Conservation (phyloP, 2,113 vertebrate genomes). For the Lophura nycthemera region DNA sequence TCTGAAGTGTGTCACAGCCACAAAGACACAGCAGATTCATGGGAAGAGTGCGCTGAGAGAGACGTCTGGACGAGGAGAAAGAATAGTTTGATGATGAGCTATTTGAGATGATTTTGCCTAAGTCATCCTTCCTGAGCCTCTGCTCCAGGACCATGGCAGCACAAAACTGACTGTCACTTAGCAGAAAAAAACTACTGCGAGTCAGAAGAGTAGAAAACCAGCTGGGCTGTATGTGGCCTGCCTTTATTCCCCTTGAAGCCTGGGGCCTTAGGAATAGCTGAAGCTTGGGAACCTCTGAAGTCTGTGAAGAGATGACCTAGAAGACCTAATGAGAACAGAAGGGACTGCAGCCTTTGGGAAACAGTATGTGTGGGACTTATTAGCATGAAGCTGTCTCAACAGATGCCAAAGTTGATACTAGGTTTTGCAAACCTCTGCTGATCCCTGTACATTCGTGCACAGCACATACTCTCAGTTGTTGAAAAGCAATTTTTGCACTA, state of each 20-base stretch:
- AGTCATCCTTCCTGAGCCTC: background rate
- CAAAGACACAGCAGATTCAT: accelerated
- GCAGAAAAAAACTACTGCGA: background rate
- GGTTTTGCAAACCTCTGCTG: background rate
- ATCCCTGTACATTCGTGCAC: background rate
- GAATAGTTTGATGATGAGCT: background rate
- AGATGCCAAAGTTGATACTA: background rate
- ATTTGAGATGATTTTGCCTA: background rate
- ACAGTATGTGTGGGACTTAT: background rate
- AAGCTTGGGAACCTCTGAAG: background rate
- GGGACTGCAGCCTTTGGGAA: background rate
- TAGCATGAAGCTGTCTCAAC: background rate
- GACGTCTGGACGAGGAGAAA: background rate
- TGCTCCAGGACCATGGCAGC: background rate
- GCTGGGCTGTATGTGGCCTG: background rate
- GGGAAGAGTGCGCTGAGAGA: background rate
- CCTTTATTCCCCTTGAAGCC: background rate
- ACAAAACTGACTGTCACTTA: background rate
- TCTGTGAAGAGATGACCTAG: background rate
- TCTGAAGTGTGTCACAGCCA: background rate
- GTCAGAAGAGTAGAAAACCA: background rate
- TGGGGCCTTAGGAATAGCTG: background rate
- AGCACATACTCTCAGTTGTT: background rate
- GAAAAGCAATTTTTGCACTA: slow-evolving; percentile 4
- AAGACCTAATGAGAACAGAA: background rate